These are phyloP conservation scores for Arenicola marina DNA, from an alignment of 2,888 invertebrate species.

Conservation along the genomic window DNA sequence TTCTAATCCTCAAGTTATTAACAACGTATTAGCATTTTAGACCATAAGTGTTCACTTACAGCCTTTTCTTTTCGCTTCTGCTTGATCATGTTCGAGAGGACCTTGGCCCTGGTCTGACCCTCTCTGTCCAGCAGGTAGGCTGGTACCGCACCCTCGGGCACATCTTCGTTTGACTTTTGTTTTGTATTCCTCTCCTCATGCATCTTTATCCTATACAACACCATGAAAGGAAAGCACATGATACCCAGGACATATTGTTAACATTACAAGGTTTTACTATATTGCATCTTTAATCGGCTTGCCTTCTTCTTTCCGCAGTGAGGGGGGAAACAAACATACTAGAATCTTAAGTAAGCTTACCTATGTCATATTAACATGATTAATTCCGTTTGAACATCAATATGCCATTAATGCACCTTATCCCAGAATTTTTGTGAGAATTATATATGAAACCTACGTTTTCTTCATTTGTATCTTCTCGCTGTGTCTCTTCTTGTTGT, in stretches of 20 bases:
- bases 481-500: constrained; percentile 92
- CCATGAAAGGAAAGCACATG: neutral
- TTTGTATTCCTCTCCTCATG: constrained; percentile 94
- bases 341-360: no score
- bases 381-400: no score
- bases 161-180: constrained; percentile 72
- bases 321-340: no score
- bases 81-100: constrained; percentile 98
- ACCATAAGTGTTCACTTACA: no score
- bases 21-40: no score
- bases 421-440: neutral
- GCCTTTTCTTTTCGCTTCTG: constrained; percentile 99
- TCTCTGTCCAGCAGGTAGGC: constrained; percentile 97
- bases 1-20: no score
- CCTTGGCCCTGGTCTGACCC: constrained; percentile 89
- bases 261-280: neutral
- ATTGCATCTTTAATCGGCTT: no score
- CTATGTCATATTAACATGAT: no score
- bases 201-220: constrained; percentile 73
- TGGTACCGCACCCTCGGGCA: constrained; percentile 89
- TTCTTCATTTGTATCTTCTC: constrained; percentile 99
- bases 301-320: no score
- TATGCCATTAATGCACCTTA: no score
- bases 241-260: neutral
- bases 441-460: constrained; percentile 65